Percentiles rank a stretch among this genome's conserved stretches.
Conservation (phyloP, 2,113 vertebrate species). For the Australoheros scitulus region DNA sequence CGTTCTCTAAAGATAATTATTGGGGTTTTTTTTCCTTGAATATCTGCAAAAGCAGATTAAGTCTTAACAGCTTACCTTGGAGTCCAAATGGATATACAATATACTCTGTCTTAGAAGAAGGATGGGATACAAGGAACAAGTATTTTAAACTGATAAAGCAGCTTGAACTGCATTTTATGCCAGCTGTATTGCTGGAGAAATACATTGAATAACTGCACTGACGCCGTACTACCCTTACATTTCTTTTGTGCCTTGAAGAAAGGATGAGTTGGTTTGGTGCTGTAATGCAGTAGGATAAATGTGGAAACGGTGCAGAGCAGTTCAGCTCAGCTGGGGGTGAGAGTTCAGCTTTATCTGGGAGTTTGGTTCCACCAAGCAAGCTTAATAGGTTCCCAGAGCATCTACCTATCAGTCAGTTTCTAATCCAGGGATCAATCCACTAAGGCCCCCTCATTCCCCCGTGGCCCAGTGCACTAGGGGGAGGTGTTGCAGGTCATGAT, state of each 20-base stretch:
- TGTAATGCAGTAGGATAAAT: constrained; percentile 26
- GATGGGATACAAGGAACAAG: neutral
- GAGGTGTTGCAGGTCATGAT: neutral
- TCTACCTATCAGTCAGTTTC: constrained; percentile 20
- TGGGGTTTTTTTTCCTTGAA: neutral
- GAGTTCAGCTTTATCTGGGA: constrained; percentile 4
- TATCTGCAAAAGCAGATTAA: neutral
- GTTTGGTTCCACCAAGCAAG: constrained; percentile 2
- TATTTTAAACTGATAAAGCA: neutral
- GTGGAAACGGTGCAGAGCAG: constrained; percentile 15
- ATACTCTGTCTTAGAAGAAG: neutral
- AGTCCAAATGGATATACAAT: neutral
- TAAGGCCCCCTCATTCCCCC: neutral
- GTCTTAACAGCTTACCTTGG: neutral
- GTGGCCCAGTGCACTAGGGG: neutral
- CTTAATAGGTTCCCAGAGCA: neutral
- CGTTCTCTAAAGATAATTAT: neutral
- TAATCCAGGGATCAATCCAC: constrained; percentile 30
- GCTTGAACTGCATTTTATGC: constrained; percentile 24
- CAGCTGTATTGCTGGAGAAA: constrained; percentile 3
- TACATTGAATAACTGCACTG: neutral
- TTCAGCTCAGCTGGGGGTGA: neutral
- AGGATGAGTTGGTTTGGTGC: constrained; percentile 9
- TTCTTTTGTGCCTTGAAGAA: constrained; percentile 4
- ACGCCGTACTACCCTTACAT: neutral